Evolutionary conservation across 2,888 invertebrate species (phyloP), one percentile per base, ranked within the genome.

Genomic region (Netelia melanura): DNA sequence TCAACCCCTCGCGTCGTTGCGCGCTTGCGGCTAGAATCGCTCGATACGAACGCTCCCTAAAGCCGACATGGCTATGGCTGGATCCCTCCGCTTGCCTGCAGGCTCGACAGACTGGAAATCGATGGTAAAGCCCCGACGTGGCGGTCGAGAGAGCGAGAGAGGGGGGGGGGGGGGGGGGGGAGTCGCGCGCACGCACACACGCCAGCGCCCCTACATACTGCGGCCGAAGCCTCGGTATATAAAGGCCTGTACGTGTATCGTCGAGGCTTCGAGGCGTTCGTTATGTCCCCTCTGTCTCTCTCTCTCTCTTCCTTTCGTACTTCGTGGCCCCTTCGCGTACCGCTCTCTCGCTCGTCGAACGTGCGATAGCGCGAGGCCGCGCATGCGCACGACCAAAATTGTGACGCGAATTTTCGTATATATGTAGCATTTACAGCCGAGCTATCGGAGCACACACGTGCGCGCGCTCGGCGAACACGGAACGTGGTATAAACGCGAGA

Each of bases 71-170:
- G 86, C 88, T 30, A 62, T 87, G 88, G 88, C 88, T 90, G 88
- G 90, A 89, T 90, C 89, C 88, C 88, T 86, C 84, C 88, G 61
- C 44, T 77, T 80, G 83, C 82, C 84, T 81, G 85, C 85, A 83
- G 91, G 90, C 87, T 90, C 91, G 91, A 90, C 91, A 89, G 91
- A 91, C 92, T 91, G 91, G 92, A 93, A 92, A 93, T 93, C 93
- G 93, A 93, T 92, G 92, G 89, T 90, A 90, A 80, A 92, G 90
- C 79, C 91, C 88, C 84, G 90, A 88, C 85, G 87, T 87, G 89
- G 89, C 81, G 89, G 77, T 70, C 61, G 64, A 68, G 67, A 38
- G 62, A 71, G 58, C 11, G 67, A 17, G 17, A 17, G 17, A 17
- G 17, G 0, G 17, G 56, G 48, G 78, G 56, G 48, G 78, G n/a